These are phyloP conservation scores for Cosmopolites sordidus DNA, from an alignment of 2,888 invertebrate species.

Conservation along the genomic window DNA sequence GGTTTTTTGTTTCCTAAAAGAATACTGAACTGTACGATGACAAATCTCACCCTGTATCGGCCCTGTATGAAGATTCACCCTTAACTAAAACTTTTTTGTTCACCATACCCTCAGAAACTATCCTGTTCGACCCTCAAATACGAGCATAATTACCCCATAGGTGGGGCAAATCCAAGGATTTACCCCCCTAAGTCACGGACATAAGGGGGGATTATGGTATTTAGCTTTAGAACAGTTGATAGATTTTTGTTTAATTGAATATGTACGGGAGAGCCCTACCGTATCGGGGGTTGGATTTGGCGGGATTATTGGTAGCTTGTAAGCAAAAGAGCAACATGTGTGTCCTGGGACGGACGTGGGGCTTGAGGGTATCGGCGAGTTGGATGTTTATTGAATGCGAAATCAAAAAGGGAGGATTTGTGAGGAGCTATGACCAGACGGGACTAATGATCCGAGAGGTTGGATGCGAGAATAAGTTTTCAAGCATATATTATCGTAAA, in stretches of 20 bases:
- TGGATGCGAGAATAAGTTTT: too few species aligned
- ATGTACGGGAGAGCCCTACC: conserved; percentile 48
- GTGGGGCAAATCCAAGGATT: conserved; percentile 23
- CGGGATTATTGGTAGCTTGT: conserved; percentile 23
- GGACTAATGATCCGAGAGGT: too few species aligned
- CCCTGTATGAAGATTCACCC: too few species aligned
- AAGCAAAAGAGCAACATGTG: conserved; percentile 26
- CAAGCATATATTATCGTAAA: too few species aligned
- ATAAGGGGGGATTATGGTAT: conserved; percentile 45
- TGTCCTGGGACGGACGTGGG: not conserved
- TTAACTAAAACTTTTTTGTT: not conserved
- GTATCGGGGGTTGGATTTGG: conserved; percentile 24
- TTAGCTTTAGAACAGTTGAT: conserved; percentile 53
- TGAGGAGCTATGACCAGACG: too few species aligned
- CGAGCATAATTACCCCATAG: conserved; percentile 25
- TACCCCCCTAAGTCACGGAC: conserved; percentile 15
- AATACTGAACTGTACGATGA: too few species aligned
- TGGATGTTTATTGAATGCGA: too few species aligned
- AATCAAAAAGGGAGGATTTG: too few species aligned
- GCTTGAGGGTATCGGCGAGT: too few species aligned
- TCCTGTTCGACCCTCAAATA: conserved; percentile 10
- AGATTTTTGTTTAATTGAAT: conserved; percentile 71
- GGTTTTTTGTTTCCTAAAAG: too few species aligned
- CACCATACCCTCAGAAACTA: not conserved
- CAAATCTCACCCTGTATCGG: too few species aligned